Evolutionary conservation across 2,113 vertebrate genomes (phyloP).

Genomic region (Vombatus ursinus): DNA sequence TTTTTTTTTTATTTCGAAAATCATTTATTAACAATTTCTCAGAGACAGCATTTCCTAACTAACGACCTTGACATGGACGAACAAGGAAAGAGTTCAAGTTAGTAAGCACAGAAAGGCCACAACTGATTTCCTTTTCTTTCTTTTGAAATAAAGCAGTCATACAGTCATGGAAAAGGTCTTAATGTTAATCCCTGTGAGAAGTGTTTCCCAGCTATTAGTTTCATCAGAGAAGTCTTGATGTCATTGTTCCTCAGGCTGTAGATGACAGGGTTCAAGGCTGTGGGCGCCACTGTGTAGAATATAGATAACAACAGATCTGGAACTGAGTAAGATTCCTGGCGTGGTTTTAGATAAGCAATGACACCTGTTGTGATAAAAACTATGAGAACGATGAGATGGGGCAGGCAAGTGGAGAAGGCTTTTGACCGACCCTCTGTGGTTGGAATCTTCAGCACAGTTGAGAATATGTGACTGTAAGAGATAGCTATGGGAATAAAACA

Average conservation of each 20-base stretch:
- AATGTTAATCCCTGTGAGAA: not conserved
- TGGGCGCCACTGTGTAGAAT: conserved; percentile 63
- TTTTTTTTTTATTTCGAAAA: not conserved
- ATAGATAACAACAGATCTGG: conserved; percentile 57
- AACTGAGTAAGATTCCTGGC: conserved; percentile 46
- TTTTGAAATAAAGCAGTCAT: no score
- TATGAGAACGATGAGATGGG: conserved; percentile 68
- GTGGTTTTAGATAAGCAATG: conserved; percentile 66
- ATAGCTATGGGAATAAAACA: conserved; percentile 65
- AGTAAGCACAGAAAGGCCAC: not conserved
- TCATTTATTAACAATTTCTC: not conserved
- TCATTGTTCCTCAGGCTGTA: no score
- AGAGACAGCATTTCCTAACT: no score
- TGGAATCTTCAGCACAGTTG: conserved; percentile 61
- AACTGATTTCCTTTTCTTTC: not conserved
- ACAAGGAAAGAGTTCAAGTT: not conserved
- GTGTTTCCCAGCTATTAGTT: no score
- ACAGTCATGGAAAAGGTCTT: no score
- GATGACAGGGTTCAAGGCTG: conserved; percentile 63
- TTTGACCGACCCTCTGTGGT: conserved; percentile 59
- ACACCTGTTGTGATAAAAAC: conserved; percentile 65
- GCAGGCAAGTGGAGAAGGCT: conserved; percentile 69
- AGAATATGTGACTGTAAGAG: conserved; percentile 64
- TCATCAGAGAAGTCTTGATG: no score
- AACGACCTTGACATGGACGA: not conserved